Evolutionary conservation across 2,888 invertebrate genomes (phyloP), one percentile per base, ranked within the genome.

Genomic region (Chirona hameri): DNA sequence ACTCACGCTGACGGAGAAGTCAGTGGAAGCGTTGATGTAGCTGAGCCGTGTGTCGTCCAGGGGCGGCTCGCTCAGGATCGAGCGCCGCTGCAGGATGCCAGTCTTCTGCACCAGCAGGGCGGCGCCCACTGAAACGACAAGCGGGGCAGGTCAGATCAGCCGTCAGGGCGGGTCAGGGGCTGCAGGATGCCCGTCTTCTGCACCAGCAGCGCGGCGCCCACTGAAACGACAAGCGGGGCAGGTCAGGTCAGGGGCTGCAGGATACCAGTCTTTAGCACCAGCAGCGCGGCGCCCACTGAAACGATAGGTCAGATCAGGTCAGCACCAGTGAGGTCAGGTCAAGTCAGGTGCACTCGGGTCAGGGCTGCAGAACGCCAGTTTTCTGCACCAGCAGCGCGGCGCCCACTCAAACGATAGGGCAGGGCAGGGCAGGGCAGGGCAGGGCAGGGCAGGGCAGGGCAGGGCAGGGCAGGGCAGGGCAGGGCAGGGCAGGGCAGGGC

Each of bases 21-120:
- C 76, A 7, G 76, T 76, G 46, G 76, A 76, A 24, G 76, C 76
- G 46, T 76, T 76, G 76, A 76, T 76, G 76, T 76, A 76, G 76
- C 76, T 76, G 46, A 76, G 76, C 24, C 76, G 76, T 0, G 76
- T 76, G 46, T 76, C 76, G 76, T 76, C 76, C 46, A 76, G 76
- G 10, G 76, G 76, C 5, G 76, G 76, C 21, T 76, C 76, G 46
- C 39, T 46, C 39, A 76, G 76, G n/a, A 76, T 76, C 21, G 76
- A 76, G 46, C 76, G 76, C 5, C 76, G 76, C 46, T 76, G 39
- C 76, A 76, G 46, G 39, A 76, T 9, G 24, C 76, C 76, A 2
- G 76, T 21, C 46, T 39, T 18, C 39, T 76, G 76, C 5, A 76
- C 76, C 39, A 76, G 1, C 76, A 76, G 18, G 0, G 76, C 76